Evolutionary conservation across 1,140 invertebrate genomes (phyloP), one percentile per base, ranked within the genome.

Genomic region (Patella vulgata): DNA sequence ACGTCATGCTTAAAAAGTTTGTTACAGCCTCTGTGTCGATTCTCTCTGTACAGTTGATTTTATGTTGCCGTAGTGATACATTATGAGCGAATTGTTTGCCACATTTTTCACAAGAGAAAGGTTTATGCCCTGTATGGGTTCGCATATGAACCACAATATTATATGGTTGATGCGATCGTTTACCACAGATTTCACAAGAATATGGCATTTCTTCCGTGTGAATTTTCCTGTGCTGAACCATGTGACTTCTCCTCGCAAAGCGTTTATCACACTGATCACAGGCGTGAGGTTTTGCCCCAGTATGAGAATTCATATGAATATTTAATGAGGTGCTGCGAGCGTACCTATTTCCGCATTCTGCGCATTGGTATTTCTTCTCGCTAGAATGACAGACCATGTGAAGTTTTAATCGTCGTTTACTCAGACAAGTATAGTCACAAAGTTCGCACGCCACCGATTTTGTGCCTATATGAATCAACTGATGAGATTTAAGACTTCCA

Each of bases 71-170:
- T 21, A 98, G 85, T 82, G 98, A 98, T 55, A 93, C 96, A 40
- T 95, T 88, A 85, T 98, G 96, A 11, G 96, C 95, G 82, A 99
- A 99, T 0, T 96, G 95, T 81, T 98, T 98, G 17, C 91, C 92
- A 82, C 96, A 98, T 23, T 95, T 90, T 56, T 83, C 78, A 77
- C 95, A 97, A 0, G 93, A 94, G 79, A 95, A 97, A 0, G 95
- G 95, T 73, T 97, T 98, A 73, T 94, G 92, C 64, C 97, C 95
- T 75, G 95, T 96, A 83, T 98, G 95, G 1, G 95, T 97, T 84
- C 97, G 94, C 95, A 97, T 97, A 84, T 98, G 96, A 84, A 98
- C 97, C 0, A 94, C 97, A 12, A 99, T 86, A 80, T 98, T 98
- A 86, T 98, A 98, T 47, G 97, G 89, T 86, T 98, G 95, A 77